phyloP scores from a whole-genome alignment of 2,888 invertebrate species.

The Apocheima hispidaria region DNA sequence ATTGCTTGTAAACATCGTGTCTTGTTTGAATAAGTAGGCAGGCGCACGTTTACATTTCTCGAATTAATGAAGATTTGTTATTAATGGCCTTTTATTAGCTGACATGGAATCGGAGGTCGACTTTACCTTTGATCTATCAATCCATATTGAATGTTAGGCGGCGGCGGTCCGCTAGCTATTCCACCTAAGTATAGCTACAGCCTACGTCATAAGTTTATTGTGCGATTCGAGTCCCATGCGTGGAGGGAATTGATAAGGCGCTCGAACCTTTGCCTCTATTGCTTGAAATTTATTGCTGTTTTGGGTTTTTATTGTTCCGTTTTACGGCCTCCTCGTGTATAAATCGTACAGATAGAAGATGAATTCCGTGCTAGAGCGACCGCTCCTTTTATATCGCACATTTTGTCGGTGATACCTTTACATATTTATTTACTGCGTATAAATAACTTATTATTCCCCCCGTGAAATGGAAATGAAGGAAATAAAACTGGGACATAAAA shows the following conservation, averaged over 20 bases:
- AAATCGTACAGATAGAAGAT: conserved; percentile 85
- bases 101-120: conserved; percentile 5
- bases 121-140: conserved; percentile 24
- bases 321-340: conserved; percentile 85
- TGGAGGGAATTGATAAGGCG: conserved; percentile 86
- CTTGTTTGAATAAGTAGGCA: conserved; percentile 61
- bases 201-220: conserved; percentile 83
- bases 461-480: conserved; percentile 42
- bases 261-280: conserved; percentile 86
- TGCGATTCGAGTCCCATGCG: conserved; percentile 77
- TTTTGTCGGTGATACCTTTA: conserved; percentile 63
- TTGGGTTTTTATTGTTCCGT: conserved; percentile 87
- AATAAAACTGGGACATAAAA: conserved; percentile 37
- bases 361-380: conserved; percentile 79
- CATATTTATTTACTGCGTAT: conserved; percentile 54
- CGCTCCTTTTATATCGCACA: conserved; percentile 76
- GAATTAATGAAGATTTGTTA: conserved; percentile 30
- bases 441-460: conserved; percentile 46
- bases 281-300: conserved; percentile 87
- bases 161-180: conserved; percentile 18
- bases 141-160: conserved; percentile 18
- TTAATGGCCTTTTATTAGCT: conserved; percentile 24
- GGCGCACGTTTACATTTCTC: conserved; percentile 30
- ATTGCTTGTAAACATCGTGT: conserved; percentile 81
- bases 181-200: conserved; percentile 46